A percentile compares a stretch with the other conserved stretches of the same genome.
Conservation (phyloP, 2,797 vertebrate genomes). For the Otolemur crassicaudatus region DNA sequence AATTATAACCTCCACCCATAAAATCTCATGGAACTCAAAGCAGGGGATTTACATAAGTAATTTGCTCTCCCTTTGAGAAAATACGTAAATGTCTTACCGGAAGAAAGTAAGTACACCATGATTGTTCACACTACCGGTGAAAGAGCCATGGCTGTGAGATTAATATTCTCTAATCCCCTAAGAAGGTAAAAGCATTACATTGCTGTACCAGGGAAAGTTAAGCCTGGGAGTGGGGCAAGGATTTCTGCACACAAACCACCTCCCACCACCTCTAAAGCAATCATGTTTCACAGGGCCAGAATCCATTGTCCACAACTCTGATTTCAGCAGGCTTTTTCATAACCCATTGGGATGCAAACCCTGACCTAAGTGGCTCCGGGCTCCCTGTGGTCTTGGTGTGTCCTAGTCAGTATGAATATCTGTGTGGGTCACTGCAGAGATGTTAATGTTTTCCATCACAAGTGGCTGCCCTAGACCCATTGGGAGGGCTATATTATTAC, state of each 20-base stretch:
- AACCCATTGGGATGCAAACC: background rate
- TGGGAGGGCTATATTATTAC: background rate
- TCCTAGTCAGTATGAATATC: background rate
- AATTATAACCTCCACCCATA: background rate
- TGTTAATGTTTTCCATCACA: background rate
- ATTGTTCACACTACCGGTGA: background rate
- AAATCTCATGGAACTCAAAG: conserved; percentile 6
- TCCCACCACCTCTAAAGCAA: background rate
- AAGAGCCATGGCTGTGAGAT: background rate
- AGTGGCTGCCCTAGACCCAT: background rate
- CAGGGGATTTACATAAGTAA: background rate
- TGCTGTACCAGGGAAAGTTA: background rate
- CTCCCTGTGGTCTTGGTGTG: background rate
- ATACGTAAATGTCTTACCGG: background rate
- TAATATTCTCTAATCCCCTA: background rate
- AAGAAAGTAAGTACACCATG: background rate
- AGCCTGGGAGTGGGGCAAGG: background rate
- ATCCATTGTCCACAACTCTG: background rate
- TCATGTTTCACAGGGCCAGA: background rate
- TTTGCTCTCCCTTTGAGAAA: conserved; percentile 40
- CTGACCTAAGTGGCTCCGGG: background rate
- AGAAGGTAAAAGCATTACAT: background rate
- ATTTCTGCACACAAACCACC: background rate
- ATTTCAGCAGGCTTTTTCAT: background rate
- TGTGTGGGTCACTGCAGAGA: background rate